Evolutionary conservation across 1,140 invertebrate species (phyloP).

Genomic region (Drosophila arawakana): DNA sequence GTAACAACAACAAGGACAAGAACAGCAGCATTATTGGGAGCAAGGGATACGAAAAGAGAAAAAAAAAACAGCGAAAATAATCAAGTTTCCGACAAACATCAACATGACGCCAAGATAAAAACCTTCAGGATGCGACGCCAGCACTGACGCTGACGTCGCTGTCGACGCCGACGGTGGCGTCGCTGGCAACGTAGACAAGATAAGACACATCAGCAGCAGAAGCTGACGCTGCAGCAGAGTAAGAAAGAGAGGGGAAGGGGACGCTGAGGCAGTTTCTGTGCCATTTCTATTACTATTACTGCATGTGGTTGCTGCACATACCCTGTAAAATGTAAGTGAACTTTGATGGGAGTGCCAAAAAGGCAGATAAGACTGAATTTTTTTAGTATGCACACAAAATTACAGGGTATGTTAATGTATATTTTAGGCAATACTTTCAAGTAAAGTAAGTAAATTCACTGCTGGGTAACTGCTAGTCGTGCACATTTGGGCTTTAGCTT

Average conservation of each 20-base stretch:
- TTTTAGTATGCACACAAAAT: neutral
- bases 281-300: slow-evolving; percentile 59
- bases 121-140: slow-evolving; percentile 68
- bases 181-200: slow-evolving; percentile 72
- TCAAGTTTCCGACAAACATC: slow-evolving; percentile 83
- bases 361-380: neutral
- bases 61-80: slow-evolving; percentile 70
- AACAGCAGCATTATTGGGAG: slow-evolving; percentile 9
- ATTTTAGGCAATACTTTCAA: neutral
- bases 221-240: slow-evolving; percentile 25
- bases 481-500: neutral
- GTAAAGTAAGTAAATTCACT: neutral
- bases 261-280: slow-evolving; percentile 46
- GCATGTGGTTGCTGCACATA: slow-evolving; percentile 44
- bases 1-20: slow-evolving; percentile 50
- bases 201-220: slow-evolving; percentile 71
- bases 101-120: slow-evolving; percentile 83
- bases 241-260: slow-evolving; percentile 1
- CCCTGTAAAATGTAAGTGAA: slow-evolving; percentile 8
- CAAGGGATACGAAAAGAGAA: slow-evolving; percentile 42
- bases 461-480: slow-evolving; percentile 10
- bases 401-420: slow-evolving; percentile 7
- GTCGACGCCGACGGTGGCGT: slow-evolving; percentile 38
- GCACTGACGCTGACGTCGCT: slow-evolving; percentile 20
- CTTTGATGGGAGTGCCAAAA: neutral